These are phyloP conservation scores for Bombyx mandarina DNA, from an alignment of 1,140 invertebrate species.

Conservation along the genomic window DNA sequence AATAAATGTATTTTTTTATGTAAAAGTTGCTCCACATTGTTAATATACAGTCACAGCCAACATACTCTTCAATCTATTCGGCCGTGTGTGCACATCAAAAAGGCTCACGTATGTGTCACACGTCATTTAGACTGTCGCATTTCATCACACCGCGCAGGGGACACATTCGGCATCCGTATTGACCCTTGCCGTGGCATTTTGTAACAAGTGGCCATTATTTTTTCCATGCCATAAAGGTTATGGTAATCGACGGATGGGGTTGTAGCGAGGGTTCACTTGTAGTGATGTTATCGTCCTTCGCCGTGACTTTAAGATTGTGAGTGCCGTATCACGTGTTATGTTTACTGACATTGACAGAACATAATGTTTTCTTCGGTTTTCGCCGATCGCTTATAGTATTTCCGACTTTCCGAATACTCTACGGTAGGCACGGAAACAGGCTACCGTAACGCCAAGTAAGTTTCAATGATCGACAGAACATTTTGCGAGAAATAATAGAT, in stretches of 20 bases:
- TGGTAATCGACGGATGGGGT: constrained; percentile 59
- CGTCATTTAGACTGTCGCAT: constrained; percentile 58
- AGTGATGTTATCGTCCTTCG: constrained; percentile 36
- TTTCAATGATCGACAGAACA: too few species aligned
- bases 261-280: constrained; percentile 23
- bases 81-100: constrained; percentile 16
- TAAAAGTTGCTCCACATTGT: too few species aligned
- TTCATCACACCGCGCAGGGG: constrained; percentile 35
- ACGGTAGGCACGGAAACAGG: too few species aligned
- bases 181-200: constrained; percentile 37
- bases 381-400: too few species aligned
- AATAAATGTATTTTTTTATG: too few species aligned
- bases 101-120: constrained; percentile 58
- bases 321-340: constrained; percentile 16
- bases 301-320: constrained; percentile 12
- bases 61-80: constrained; percentile 3
- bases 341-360: too few species aligned
- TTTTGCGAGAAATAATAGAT: too few species aligned
- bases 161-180: constrained; percentile 28
- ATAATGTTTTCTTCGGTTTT: too few species aligned
- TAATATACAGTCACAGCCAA: background rate
- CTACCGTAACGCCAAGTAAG: too few species aligned
- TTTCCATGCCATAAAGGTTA: constrained; percentile 61
- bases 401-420: too few species aligned
- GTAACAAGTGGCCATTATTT: constrained; percentile 50